These are phyloP conservation scores for Girardinus metallicus DNA, from an alignment of 2,797 vertebrate species.

Conservation along the genomic window DNA sequence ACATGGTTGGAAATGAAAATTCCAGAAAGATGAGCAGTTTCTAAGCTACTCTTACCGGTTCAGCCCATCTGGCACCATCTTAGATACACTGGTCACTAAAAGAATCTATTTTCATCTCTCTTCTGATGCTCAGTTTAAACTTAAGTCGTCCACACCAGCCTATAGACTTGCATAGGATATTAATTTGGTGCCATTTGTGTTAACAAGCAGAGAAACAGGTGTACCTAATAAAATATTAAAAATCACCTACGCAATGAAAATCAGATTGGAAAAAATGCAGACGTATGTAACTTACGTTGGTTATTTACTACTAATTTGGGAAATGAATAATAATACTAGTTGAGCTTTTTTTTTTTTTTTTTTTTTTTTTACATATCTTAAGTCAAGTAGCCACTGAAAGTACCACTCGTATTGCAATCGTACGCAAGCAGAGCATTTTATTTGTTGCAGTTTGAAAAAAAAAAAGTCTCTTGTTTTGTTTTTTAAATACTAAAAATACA, in stretches of 20 bases:
- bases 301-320: not conserved
- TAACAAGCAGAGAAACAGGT: not conserved
- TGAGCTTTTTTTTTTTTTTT: not conserved
- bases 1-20: not conserved
- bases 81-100: not conserved
- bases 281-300: not conserved
- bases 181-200: not conserved
- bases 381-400: not conserved
- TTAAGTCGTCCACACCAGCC: not conserved
- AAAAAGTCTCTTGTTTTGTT: not conserved
- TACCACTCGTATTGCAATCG: not conserved
- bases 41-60: not conserved
- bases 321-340: not conserved
- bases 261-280: not conserved
- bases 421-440: not conserved
- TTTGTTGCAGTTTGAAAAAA: not conserved
- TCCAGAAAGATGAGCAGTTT: not conserved
- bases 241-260: not conserved
- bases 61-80: not conserved
- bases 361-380: not conserved
- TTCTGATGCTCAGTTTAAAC: not conserved
- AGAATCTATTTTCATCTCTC: not conserved
- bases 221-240: not conserved
- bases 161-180: not conserved
- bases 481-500: not conserved